Base-by-base conservation (phyloP, 2,888 invertebrate species). In the Temnothorax rugatulus region DNA sequence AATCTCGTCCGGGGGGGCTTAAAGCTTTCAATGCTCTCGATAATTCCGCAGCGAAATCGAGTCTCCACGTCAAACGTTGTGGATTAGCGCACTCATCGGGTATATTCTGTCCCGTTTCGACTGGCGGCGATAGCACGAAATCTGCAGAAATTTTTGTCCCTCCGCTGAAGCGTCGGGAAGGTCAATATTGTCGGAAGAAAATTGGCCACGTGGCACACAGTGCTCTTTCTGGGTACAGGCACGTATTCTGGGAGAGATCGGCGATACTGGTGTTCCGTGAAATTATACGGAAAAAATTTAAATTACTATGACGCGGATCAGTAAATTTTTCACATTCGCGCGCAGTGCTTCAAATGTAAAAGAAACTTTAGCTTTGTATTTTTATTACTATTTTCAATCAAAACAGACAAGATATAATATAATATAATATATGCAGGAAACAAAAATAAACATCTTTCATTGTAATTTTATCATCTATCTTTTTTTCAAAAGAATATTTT, bases 101-200 rank as follows among this genome's bases (percentile, higher is more conserved):
- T 87, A 85, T 84, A 87, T 83, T 83, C 86, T 82, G 85, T 86
- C 83, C 76, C 75, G 85, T 79, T 73, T 71, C 86, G 50, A 82
- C 73, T 73, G 82, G 82, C 34, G 25, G 76, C 77, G 66, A 77
- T 77, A 54, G 77, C 82, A 85, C 82, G 86, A 86, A 87, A 88
- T 86, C 86, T 86, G 85, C 73, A 83, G 90, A 84, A 90, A 91
- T 91, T 89, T 91, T 91, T 91, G 90, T 79, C 83, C 86, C 87
- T 74, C 85, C 71, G 61, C 57, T 71, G 69, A 82, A 77, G 84
- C 68, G 61, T 83, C 66, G 66, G 86, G 34, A 89, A 86, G 91
- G 90, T 91, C 91, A 91, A 91, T 91, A 91, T 91, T 91, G 91
- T 91, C 91, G 85, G 89, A 91, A 91, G 91, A 91, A 91, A 91